Evolutionary conservation across 2,113 vertebrate species (phyloP).

Genomic region (Paradoxurus hermaphroditus): DNA sequence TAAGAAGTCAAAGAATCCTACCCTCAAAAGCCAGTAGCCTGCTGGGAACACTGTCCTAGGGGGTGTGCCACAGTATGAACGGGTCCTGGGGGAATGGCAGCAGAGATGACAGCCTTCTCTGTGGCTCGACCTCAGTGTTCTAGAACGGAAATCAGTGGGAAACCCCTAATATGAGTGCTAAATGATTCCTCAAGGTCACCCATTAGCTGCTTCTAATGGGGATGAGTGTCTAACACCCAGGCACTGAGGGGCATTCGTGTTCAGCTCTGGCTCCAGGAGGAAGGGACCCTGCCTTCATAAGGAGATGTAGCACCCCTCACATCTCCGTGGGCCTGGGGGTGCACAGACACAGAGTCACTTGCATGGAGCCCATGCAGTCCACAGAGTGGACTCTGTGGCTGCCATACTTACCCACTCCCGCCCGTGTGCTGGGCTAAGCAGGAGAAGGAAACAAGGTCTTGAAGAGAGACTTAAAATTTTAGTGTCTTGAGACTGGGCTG

Average conservation of each 20-base stretch:
- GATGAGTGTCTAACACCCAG: neutral
- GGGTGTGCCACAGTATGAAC: neutral
- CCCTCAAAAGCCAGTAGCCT: neutral
- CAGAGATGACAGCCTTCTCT: neutral
- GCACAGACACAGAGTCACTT: neutral
- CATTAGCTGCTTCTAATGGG: neutral
- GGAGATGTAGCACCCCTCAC: neutral
- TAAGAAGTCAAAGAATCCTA: neutral
- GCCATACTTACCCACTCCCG: neutral
- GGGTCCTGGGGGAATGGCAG: neutral
- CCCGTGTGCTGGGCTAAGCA: neutral
- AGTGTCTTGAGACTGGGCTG: neutral
- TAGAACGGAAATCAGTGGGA: neutral
- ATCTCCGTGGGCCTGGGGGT: accelerated
- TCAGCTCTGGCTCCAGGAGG: neutral
- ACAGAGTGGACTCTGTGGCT: neutral
- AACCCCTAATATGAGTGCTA: neutral
- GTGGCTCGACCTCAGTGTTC: neutral
- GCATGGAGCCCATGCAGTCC: neutral
- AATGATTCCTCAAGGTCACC: neutral
- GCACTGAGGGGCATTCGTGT: accelerated
- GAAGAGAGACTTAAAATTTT: neutral
- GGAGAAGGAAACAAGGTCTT: neutral
- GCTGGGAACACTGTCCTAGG: neutral
- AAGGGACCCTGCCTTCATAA: neutral